Base-by-base conservation (phyloP, 2,888 invertebrate genomes). In the Drosophila merina region DNA sequence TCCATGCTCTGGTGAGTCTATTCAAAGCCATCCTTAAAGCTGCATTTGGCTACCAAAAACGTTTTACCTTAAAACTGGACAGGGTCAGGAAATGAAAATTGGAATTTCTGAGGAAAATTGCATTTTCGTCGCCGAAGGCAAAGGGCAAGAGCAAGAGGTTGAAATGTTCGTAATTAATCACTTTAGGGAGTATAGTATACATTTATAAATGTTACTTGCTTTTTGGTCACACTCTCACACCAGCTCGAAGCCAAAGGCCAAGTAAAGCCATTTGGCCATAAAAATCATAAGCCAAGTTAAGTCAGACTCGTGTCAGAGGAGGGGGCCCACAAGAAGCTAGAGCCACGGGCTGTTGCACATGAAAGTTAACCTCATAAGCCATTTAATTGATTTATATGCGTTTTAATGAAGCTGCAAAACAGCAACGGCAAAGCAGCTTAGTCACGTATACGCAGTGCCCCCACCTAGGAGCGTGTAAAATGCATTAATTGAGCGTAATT, bases 311-410 rank as follows among this genome's bases (percentile, higher is more conserved):
- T 51, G 44, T 20, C 31, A 26, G 20, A 31, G 55, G n/a, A 40
- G 31, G 36, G 10, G n/a, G 38, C 30, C 10, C 3, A 42, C 2
- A 9, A 14, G 12, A 30, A 28, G 12, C 40, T 44, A 38, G 14
- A 28, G 48, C 20, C 20, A 9, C 20, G 60, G 55, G 58, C 47
- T 59, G 54, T 66, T 63, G 58, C 63, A 64, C 47, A 63, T 48
- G 50, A 36, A 56, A 57, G 57, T 51, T 63, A 64, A 59, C 74
- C 66, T 75, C 59, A 63, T 75, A 75, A 64, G 67, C 75, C 44
- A 42, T 45, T 25, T 74, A 85, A 85, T 85, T 82, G 85, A 81
- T 85, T 82, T 76, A 82, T 79, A 71, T 70, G 64, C 63, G 58
- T 72, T 77, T 74, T 73, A 79, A 81, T 82, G 70, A 71, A 69